These are phyloP conservation scores for Chrysomela aeneicollis DNA, from an alignment of 2,888 invertebrate species.

Conservation along the genomic window DNA sequence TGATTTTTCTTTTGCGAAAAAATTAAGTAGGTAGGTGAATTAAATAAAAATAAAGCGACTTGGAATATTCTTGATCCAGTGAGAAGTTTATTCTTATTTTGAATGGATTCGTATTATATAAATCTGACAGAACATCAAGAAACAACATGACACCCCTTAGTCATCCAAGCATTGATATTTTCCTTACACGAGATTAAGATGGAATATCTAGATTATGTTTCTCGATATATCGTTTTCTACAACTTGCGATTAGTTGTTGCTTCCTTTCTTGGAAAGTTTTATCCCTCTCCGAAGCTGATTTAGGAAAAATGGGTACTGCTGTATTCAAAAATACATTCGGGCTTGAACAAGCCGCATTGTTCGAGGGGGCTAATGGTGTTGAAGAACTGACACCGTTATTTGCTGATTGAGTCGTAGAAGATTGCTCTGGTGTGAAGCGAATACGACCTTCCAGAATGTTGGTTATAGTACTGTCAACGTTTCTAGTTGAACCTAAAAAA, in stretches of 20 bases:
- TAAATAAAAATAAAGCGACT: no score
- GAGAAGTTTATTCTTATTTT: no score
- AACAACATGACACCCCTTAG: not conserved
- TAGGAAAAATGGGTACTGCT: constrained; percentile 64
- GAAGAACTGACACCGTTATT: constrained; percentile 27
- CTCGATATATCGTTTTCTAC: constrained; percentile 78
- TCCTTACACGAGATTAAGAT: no score
- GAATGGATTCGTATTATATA: not conserved
- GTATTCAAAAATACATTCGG: constrained; percentile 51
- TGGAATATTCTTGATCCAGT: no score
- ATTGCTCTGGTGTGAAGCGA: constrained; percentile 66
- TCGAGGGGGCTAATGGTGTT: constrained; percentile 25
- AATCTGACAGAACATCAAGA: not conserved
- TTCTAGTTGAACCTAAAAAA: constrained; percentile 72
- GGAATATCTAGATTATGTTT: constrained; percentile 70
- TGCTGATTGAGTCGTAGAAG: constrained; percentile 18
- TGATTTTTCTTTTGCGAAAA: no score
- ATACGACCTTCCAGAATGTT: constrained; percentile 81
- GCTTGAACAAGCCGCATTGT: constrained; percentile 42
- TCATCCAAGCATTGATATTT: not conserved
- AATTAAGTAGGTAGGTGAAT: no score
- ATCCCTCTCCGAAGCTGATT: constrained; percentile 70
- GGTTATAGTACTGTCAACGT: constrained; percentile 81
- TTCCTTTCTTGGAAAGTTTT: constrained; percentile 82
- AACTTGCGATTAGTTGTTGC: constrained; percentile 78